phyloP scores from a whole-genome alignment of 2,888 invertebrate genomes.

The Parascotia fuliginaria region DNA sequence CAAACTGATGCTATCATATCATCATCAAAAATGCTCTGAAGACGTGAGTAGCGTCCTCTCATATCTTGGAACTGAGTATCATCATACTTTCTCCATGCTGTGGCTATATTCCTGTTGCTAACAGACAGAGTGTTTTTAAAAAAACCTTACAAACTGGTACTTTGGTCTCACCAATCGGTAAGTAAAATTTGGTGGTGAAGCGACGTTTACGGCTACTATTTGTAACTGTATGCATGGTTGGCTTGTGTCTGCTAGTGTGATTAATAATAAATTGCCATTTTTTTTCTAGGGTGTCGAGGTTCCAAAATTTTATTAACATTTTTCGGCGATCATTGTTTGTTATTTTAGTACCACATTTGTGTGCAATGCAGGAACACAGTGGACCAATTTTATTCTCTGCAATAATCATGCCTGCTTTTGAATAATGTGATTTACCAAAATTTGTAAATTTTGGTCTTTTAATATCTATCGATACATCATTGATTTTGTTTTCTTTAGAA shows the following conservation, averaged over 20 bases:
- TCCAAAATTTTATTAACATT: not conserved
- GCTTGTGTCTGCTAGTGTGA: not conserved
- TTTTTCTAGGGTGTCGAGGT: not conserved
- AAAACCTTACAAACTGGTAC: slow-evolving; percentile 2
- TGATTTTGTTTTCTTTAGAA: too few relatives aligned
- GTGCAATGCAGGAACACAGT: not conserved
- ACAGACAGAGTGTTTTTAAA: not conserved
- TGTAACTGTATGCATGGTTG: too few relatives aligned
- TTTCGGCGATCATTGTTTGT: not conserved
- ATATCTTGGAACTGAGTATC: not conserved
- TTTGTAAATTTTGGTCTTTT: not conserved
- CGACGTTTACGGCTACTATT: not conserved
- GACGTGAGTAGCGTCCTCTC: not conserved
- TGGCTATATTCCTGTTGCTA: not conserved
- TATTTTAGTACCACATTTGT: not conserved
- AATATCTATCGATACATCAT: too few relatives aligned
- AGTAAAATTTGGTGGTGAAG: not conserved
- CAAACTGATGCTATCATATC: not conserved
- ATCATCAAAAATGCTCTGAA: not conserved
- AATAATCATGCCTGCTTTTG: too few relatives aligned
- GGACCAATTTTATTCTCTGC: not conserved
- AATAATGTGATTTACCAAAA: not conserved
- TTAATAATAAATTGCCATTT: not conserved
- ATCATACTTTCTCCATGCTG: not conserved
- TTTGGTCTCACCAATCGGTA: not conserved